Base-by-base conservation (phyloP, 1,140 invertebrate species). In the Telenomus remus region DNA sequence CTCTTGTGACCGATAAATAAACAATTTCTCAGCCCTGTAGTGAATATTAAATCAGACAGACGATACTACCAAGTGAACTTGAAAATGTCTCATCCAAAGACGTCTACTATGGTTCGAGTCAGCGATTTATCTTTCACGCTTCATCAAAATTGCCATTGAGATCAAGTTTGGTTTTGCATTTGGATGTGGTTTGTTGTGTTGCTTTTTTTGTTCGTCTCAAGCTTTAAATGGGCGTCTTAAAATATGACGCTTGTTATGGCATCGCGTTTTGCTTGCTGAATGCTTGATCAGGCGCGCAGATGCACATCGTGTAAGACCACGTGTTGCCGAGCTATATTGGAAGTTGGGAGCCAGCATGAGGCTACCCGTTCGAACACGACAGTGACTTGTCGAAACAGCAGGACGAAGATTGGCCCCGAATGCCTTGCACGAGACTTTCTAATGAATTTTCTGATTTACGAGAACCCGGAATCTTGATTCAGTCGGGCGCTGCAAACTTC, bases 391-490 rank as follows among this genome's bases (percentile, higher is more conserved):
- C 79, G 65, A 79, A 82, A 81, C 79, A 82, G 79, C 79, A 42
- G 80, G 79, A 80, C 75, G 63, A 78, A 75, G 66, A 76, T 70
- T 69, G 47, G 54, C 19, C 63, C 75, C 47, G 68, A 79, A 77
- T 76, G 73, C 69, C 37, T 79, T 60, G 46, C 50, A 71, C 80
- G 79, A 61, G 74, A 77, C 70, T 70, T 70, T 72, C 75, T 82
- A 81, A 83, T 79, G 82, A 84, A 82, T 84, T 76, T 57, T 44
- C 48, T 81, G 80, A 85, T 84, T 84, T 84, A 84, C 83, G 54
- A 66, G 57, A 55, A 57, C 34, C 15, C 34, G 34, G 47, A 70
- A 64, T 65, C 51, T 69, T 47, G 15, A 74, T 60, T 53, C 50
- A 43, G 44, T 49, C 55, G 11, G 6, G 42, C 16, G 49, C 57